Evolutionary conservation across 2,888 invertebrate species (phyloP).

Genomic region (Clitarchus hookeri): DNA sequence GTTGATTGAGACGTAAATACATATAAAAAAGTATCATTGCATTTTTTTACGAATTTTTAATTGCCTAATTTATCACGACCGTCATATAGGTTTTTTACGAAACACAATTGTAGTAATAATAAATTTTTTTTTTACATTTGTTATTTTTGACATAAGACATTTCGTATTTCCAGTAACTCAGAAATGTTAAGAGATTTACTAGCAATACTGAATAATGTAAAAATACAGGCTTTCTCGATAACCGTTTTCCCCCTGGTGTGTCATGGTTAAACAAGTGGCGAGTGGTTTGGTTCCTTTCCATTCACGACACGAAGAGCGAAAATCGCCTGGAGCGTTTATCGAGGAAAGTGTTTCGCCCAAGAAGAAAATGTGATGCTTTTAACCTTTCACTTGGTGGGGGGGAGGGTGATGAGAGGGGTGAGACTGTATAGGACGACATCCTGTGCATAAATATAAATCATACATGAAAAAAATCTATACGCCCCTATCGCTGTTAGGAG

Average conservation of each 20-base stretch:
- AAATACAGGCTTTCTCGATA: not conserved
- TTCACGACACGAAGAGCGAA: not conserved
- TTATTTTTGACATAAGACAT: no score
- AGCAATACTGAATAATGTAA: not conserved
- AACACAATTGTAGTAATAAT: no score
- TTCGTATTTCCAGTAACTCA: no score
- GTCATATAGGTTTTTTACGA: no score
- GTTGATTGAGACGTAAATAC: no score
- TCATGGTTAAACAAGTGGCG: not conserved
- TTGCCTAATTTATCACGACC: no score
- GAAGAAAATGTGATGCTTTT: not conserved
- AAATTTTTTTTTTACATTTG: no score
- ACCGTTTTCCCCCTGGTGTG: not conserved
- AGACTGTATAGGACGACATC: not conserved
- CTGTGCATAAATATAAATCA: conserved; percentile 14
- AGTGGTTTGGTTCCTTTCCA: not conserved
- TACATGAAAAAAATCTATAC: not conserved
- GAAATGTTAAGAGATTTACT: not conserved
- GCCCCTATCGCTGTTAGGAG: no score
- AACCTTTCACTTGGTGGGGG: not conserved
- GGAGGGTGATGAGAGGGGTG: no score
- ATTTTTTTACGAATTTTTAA: no score
- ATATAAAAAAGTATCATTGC: no score
- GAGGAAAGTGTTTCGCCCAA: conserved; percentile 8
- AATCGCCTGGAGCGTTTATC: conserved; percentile 14